Base-by-base conservation (phyloP, 1,140 invertebrate species). In the Drosophila simulans region DNA sequence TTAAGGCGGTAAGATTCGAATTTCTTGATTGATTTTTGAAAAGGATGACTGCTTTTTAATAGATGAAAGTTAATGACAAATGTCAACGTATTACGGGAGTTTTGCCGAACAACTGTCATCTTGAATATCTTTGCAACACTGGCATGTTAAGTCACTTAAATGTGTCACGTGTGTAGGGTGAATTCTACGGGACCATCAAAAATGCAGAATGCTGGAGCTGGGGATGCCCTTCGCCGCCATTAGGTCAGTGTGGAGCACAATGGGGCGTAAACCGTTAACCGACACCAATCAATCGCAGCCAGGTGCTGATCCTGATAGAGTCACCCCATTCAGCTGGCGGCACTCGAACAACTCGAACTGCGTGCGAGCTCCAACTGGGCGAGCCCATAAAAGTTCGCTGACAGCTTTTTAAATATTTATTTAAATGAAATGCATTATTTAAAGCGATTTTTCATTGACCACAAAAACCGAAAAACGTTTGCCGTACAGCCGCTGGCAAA, bases 331-430 rank as follows among this genome's bases (percentile, higher is more conserved):
- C 34, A n/a, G 27, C 58, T 17, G 11, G 27, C 1, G 2, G 27
- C 27, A 31, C 27, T 31, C 27, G 2, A 10, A 12, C 17, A 7
- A 49, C 54, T 2, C 35, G 13, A 8, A 31, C 1, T 31, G 31
- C 11, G 31, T 8, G 5, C 25, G 17, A 15, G n/a, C 17, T 10
- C 37, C 39, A 31, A 31, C 20, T 5, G 46, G 71, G 31, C 31
- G 31, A 74, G 72, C 53, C 72, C 72, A 76, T 76, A 75, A 75
- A 76, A 66, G 79, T 79, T 54, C 68, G 82, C 66, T 86, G 83
- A 88, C 83, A 82, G 83, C 83, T 55, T 86, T 86, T 86, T 88
- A 79, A 86, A 86, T 86, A 88, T 86, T 86, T 88, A 86, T 86
- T 86, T 88, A 88, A 86, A 82, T 88, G 48, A 60, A 70, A 88